A percentile compares a stretch with the other conserved stretches of the same genome.
Evolutionary conservation across 2,888 invertebrate genomes (phyloP).

Genomic region (Drosophila kuntzei): DNA sequence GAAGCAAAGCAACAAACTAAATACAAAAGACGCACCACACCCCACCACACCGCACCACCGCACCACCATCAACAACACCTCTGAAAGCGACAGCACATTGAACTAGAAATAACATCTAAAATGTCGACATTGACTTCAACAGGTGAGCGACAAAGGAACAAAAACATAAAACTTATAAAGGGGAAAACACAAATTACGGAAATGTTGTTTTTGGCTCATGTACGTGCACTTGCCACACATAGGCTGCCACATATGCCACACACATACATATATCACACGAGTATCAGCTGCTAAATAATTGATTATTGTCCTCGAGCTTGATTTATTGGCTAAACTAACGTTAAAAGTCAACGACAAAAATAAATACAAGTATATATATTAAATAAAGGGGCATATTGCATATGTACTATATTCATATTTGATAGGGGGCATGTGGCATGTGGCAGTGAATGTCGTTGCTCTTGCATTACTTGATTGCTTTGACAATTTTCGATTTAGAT

Average conservation of each 20-base stretch:
- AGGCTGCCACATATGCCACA: background rate
- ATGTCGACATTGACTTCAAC: slow-evolving; percentile 64
- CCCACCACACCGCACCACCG: background rate
- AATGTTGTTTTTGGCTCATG: background rate
- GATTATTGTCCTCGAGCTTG: slow-evolving; percentile 69
- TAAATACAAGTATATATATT: slow-evolving; percentile 5
- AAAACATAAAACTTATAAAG: slow-evolving; percentile 4
- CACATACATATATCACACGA: slow-evolving; percentile 3
- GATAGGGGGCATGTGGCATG: slow-evolving; percentile 16
- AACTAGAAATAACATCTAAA: slow-evolving; percentile 31
- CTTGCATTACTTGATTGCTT: slow-evolving; percentile 53
- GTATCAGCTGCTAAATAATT: slow-evolving; percentile 64
- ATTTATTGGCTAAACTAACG: slow-evolving; percentile 63
- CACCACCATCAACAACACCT: too few relatives aligned
- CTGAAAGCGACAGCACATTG: slow-evolving; percentile 6
- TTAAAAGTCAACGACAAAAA: slow-evolving; percentile 11
- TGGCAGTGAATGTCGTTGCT: slow-evolving; percentile 16
- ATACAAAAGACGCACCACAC: slow-evolving; percentile 11
- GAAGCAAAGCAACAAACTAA: slow-evolving; percentile 27
- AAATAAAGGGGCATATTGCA: slow-evolving; percentile 28
- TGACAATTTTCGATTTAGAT: slow-evolving; percentile 48
- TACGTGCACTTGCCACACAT: slow-evolving; percentile 9
- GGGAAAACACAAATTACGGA: slow-evolving; percentile 4
- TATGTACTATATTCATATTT: slow-evolving; percentile 46
- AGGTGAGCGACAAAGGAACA: slow-evolving; percentile 63